Conservation (phyloP, 1,140 invertebrate species). For the Dreissena polymorpha region DNA sequence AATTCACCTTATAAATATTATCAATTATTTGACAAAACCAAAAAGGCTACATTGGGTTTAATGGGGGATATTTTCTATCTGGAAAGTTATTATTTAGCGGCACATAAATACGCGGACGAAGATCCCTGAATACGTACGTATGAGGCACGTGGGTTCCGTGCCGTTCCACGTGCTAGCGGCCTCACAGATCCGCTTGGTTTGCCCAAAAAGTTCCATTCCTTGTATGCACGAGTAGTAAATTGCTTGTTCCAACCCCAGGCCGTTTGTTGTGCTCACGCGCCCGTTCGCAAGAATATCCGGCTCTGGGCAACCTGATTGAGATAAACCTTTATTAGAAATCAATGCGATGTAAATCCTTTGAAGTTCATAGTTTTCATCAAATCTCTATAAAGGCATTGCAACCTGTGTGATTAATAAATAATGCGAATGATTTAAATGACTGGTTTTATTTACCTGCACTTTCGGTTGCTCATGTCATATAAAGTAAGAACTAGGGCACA, state of each 20-base stretch:
- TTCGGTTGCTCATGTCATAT: no score
- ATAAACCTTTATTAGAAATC: no score
- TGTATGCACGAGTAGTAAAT: constrained; percentile 25
- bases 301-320: constrained; percentile 28
- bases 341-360: no score
- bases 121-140: background rate
- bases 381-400: no score
- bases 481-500: no score
- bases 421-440: no score
- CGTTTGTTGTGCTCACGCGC: constrained; percentile 3
- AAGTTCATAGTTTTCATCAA: no score
- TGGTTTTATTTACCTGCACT: no score
- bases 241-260: constrained; percentile 1
- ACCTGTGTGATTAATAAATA: no score
- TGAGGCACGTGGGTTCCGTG: background rate
- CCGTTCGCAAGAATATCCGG: constrained; percentile 2
- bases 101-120: background rate
- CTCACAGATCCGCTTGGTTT: constrained; percentile 18
- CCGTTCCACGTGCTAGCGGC: constrained; percentile 24
- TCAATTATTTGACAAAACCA: background rate
- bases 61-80: background rate
- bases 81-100: background rate
- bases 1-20: no score
- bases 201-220: constrained; percentile 27
- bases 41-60: background rate